A percentile compares a stretch with the other conserved stretches of the same genome.
Evolutionary conservation across 2,113 vertebrate species (phyloP).

Genomic region (Amphiprion percula): DNA sequence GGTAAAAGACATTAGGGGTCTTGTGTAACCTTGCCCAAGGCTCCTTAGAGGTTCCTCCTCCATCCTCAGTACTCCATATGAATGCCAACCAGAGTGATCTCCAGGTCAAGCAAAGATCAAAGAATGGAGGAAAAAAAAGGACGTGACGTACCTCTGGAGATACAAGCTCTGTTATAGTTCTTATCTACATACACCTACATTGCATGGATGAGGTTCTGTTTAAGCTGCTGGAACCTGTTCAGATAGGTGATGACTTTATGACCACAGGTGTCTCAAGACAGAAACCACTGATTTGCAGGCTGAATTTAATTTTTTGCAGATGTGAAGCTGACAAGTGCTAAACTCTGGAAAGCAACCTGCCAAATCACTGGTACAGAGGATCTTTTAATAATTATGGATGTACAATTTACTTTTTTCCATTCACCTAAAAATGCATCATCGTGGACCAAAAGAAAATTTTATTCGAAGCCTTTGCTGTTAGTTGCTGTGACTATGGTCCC

Average conservation of each 20-base stretch:
- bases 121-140: constrained; percentile 3
- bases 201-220: neutral
- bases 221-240: neutral
- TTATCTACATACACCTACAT: neutral
- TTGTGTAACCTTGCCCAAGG: neutral
- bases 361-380: no score
- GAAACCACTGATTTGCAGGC: neutral
- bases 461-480: neutral
- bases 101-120: constrained; percentile 1
- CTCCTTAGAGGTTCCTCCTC: neutral
- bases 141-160: constrained; percentile 2
- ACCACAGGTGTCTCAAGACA: neutral
- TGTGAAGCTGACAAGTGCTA: neutral
- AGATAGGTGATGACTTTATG: neutral
- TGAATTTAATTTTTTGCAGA: constrained; percentile 11
- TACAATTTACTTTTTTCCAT: no score
- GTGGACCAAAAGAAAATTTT: neutral
- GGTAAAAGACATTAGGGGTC: no score
- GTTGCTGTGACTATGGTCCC: neutral
- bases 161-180: neutral
- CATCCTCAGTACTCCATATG: neutral
- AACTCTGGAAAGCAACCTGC: neutral
- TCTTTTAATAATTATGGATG: no score
- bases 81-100: neutral
- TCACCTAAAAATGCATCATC: no score